Evolutionary conservation across 2,797 vertebrate genomes (phyloP).

Genomic region (Peromyscus attwateri): DNA sequence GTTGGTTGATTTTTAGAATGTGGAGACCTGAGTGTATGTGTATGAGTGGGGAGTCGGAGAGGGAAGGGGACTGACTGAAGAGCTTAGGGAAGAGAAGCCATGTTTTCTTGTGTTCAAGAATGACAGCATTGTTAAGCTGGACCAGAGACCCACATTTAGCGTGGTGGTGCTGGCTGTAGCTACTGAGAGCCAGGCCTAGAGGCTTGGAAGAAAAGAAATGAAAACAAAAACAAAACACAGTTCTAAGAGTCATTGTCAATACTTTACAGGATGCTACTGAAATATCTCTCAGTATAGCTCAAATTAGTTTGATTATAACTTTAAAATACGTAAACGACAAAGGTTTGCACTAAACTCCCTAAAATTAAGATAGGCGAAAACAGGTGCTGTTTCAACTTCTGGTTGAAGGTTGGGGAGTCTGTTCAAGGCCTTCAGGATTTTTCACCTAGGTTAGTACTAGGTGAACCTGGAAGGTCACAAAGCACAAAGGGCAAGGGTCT

Average conservation of each 20-base stretch:
- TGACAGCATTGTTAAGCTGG: background rate
- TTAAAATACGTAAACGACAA: background rate
- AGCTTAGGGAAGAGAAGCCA: background rate
- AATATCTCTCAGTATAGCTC: background rate
- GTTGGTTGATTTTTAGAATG: background rate
- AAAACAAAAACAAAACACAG: background rate
- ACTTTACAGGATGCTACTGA: background rate
- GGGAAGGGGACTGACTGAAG: background rate
- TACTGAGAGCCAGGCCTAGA: background rate
- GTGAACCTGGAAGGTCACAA: background rate
- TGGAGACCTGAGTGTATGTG: background rate
- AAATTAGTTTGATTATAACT: background rate
- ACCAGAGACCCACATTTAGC: background rate
- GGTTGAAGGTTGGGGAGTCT: background rate
- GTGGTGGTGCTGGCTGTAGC: background rate
- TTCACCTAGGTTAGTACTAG: background rate
- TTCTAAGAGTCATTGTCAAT: slow-evolving; percentile 5
- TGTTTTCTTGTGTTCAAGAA: background rate
- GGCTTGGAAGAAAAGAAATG: background rate
- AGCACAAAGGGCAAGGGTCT: background rate
- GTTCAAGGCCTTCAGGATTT: background rate
- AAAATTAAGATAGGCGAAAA: slow-evolving; percentile 11
- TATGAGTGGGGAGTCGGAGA: too few species aligned
- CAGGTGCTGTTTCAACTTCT: background rate
- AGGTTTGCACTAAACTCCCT: slow-evolving; percentile 28